These are phyloP conservation scores for Oncorhynchus kisutch DNA, from an alignment of 2,113 vertebrate species.

Conservation along the genomic window DNA sequence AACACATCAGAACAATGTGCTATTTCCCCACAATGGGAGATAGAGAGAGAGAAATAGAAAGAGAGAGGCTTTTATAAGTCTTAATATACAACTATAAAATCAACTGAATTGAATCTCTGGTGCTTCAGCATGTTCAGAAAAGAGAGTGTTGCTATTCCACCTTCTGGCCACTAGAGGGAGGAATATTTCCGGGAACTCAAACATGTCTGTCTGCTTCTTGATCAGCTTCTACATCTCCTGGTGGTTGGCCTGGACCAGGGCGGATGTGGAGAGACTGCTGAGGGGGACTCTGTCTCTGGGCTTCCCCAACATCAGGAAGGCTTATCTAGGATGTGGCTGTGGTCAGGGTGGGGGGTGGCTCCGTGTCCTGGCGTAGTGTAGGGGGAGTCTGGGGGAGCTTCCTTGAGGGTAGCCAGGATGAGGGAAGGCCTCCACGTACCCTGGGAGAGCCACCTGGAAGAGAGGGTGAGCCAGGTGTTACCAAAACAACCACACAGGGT, in stretches of 20 bases:
- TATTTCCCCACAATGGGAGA: neutral
- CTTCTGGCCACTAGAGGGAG: conserved; percentile 29
- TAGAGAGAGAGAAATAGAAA: conserved; percentile 46
- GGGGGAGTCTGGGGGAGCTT: conserved; percentile 82
- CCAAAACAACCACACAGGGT: neutral
- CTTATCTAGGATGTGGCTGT: conserved; percentile 48
- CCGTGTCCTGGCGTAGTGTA: conserved; percentile 79
- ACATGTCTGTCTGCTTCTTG: conserved; percentile 96
- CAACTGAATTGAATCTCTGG: conserved; percentile 33
- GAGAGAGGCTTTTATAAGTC: conserved; percentile 48
- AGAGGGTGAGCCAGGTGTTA: conserved; percentile 13
- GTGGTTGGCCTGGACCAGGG: conserved; percentile 92
- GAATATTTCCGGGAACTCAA: conserved; percentile 88
- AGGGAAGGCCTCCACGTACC: conserved; percentile 94
- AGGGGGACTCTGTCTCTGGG: conserved; percentile 76
- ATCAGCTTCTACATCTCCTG: conserved; percentile 97
- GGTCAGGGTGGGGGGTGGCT: no score
- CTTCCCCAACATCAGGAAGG: conserved; percentile 79
- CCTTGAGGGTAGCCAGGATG: conserved; percentile 86
- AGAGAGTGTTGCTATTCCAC: conserved; percentile 21
- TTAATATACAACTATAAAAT: conserved; percentile 67
- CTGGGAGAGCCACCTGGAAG: conserved; percentile 87
- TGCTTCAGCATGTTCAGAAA: neutral
- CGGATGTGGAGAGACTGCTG: conserved; percentile 93
- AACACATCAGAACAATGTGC: conserved; percentile 27